Conservation (phyloP, 2,888 invertebrate species). For the Chymomyza caudatula region DNA sequence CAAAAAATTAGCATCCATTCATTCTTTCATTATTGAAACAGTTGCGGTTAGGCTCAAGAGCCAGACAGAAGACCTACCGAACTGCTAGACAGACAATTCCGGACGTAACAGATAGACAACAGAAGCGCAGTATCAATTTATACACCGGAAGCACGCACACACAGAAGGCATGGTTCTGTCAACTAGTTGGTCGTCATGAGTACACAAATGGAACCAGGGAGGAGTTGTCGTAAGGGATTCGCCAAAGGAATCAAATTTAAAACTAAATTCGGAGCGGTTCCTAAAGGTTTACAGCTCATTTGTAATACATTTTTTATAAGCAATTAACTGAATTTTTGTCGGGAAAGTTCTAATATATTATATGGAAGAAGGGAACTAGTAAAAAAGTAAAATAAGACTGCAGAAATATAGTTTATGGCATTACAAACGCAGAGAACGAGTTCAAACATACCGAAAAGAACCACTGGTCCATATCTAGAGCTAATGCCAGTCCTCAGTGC, state of each 20-base stretch:
- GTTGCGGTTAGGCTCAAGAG: constrained; percentile 34
- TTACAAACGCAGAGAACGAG: no score
- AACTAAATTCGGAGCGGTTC: not conserved
- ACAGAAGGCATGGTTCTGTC: constrained; percentile 5
- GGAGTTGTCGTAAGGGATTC: not conserved
- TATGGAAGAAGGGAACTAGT: no score
- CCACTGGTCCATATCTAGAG: no score
- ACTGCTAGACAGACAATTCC: not conserved
- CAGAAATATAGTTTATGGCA: no score
- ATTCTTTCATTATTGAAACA: constrained; percentile 26
- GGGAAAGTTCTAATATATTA: no score
- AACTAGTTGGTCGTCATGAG: not conserved
- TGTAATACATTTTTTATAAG: no score
- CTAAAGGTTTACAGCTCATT: no score
- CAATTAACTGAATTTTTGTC: no score
- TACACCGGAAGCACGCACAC: constrained; percentile 58
- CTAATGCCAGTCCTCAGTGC: no score
- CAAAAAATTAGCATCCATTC: constrained; percentile 68
- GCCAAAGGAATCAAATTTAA: not conserved
- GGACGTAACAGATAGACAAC: not conserved
- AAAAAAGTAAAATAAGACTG: no score
- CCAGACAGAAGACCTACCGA: not conserved
- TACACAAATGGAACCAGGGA: not conserved
- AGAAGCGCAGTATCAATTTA: constrained; percentile 62
- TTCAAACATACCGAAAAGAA: no score